A percentile compares a stretch with the other conserved stretches of the same genome.
Evolutionary conservation across 1,140 invertebrate species (phyloP).

Genomic region (Drosophila bipectinata): DNA sequence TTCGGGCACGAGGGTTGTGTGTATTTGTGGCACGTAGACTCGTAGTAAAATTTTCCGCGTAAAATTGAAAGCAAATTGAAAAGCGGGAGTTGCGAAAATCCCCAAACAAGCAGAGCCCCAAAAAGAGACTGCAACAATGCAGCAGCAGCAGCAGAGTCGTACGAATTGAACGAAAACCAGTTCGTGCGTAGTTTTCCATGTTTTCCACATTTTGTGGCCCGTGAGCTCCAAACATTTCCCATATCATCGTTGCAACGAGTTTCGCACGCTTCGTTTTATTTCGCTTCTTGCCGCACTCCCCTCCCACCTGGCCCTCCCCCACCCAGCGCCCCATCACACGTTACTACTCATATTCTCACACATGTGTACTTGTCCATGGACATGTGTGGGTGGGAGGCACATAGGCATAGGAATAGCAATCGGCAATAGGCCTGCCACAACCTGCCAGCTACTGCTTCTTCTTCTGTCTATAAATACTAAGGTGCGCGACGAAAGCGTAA

Average conservation of each 20-base stretch:
- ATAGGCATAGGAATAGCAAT: constrained; percentile 25
- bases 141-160: background rate
- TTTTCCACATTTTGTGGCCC: constrained; percentile 33
- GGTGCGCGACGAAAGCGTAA: constrained; percentile 45
- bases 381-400: background rate
- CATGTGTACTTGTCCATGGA: background rate
- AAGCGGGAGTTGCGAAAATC: constrained; percentile 25
- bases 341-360: constrained; percentile 36
- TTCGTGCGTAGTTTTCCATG: constrained; percentile 53
- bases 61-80: constrained; percentile 77
- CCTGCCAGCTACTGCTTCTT: constrained; percentile 48
- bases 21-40: constrained; percentile 62
- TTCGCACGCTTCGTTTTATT: constrained; percentile 67
- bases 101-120: constrained; percentile 1
- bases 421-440: constrained; percentile 55
- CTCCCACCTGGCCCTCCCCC: background rate
- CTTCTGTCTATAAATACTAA: constrained; percentile 66
- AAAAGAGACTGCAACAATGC: constrained; percentile 1
- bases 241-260: constrained; percentile 56
- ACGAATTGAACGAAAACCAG: constrained; percentile 19
- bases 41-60: constrained; percentile 79
- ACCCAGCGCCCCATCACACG: constrained; percentile 16
- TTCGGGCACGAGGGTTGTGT: constrained; percentile 1
- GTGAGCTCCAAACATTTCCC: constrained; percentile 45
- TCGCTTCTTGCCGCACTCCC: constrained; percentile 21